Evolutionary conservation across 2,113 vertebrate genomes (phyloP).

Genomic region (Capra hircus): DNA sequence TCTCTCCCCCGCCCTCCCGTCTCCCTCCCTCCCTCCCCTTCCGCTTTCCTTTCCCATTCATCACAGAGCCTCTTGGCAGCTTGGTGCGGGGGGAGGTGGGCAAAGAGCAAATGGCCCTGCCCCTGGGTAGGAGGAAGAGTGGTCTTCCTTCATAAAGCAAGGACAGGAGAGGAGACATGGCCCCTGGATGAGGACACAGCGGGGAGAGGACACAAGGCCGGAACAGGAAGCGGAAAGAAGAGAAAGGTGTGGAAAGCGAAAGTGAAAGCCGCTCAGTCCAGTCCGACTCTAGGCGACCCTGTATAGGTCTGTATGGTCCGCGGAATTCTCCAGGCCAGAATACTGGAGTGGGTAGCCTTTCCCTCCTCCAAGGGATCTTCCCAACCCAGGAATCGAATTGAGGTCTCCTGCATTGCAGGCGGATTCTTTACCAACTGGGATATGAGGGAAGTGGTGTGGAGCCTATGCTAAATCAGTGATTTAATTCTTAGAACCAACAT

Average conservation of each 20-base stretch:
- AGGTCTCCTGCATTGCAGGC: neutral
- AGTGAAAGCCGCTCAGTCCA: neutral
- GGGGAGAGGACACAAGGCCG: neutral
- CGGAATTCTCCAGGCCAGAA: neutral
- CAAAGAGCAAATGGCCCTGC: neutral
- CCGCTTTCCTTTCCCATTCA: slow-evolving; percentile 40
- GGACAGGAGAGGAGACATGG: neutral
- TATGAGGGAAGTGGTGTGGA: neutral
- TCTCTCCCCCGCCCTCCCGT: neutral
- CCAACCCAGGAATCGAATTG: neutral
- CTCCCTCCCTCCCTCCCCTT: slow-evolving; percentile 4
- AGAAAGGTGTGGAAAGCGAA: neutral
- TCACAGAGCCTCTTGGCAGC: slow-evolving; percentile 31
- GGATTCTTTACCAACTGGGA: neutral
- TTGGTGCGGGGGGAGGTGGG: neutral
- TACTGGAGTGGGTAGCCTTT: neutral
- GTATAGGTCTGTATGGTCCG: neutral
- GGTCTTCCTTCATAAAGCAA: neutral
- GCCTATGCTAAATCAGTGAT: neutral
- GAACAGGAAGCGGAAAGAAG: neutral
- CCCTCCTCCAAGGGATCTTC: neutral
- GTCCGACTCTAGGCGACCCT: fast-evolving
- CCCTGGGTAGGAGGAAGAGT: neutral
- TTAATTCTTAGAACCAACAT: neutral
- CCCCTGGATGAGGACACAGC: neutral